These are phyloP conservation scores for Zenarchopterus dispar DNA, from an alignment of 2,797 vertebrate genomes.

Conservation along the genomic window DNA sequence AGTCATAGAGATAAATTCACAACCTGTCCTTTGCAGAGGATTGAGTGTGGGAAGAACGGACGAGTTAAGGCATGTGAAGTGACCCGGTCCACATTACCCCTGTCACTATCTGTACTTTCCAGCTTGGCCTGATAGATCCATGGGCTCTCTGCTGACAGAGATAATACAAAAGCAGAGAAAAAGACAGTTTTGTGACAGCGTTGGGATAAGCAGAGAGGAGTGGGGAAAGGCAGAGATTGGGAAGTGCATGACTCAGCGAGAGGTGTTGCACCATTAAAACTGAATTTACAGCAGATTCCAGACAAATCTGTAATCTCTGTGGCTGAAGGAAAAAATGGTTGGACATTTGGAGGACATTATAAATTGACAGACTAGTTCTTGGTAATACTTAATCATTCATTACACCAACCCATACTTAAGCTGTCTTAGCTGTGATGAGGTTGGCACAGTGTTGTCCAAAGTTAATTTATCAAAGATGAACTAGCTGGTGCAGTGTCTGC, in stretches of 20 bases:
- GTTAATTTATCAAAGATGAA: constrained; percentile 71
- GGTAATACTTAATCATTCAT: constrained; percentile 78
- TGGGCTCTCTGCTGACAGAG: constrained; percentile 71
- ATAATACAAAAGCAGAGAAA: constrained; percentile 73
- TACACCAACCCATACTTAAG: constrained; percentile 80
- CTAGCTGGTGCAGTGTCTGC: constrained; percentile 36
- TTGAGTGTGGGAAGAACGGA: constrained; percentile 47
- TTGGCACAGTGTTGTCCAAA: constrained; percentile 69
- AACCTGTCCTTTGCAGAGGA: constrained; percentile 52
- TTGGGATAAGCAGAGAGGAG: constrained; percentile 54
- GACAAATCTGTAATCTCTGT: constrained; percentile 66
- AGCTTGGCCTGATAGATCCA: constrained; percentile 78
- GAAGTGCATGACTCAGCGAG: constrained; percentile 81
- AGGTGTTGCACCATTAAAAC: constrained; percentile 82
- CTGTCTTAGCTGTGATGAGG: constrained; percentile 71
- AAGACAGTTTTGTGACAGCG: constrained; percentile 78
- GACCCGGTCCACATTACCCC: constrained; percentile 73
- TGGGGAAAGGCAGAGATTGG: constrained; percentile 19
- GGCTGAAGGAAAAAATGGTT: constrained; percentile 52
- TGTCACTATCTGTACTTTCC: constrained; percentile 77
- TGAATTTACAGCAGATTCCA: constrained; percentile 82
- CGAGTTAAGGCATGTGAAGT: constrained; percentile 69
- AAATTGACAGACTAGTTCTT: constrained; percentile 78
- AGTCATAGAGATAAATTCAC: constrained; percentile 54
- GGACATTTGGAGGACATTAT: constrained; percentile 79